Conservation (phyloP, 2,888 invertebrate species). For the Tridacna crocea region DNA sequence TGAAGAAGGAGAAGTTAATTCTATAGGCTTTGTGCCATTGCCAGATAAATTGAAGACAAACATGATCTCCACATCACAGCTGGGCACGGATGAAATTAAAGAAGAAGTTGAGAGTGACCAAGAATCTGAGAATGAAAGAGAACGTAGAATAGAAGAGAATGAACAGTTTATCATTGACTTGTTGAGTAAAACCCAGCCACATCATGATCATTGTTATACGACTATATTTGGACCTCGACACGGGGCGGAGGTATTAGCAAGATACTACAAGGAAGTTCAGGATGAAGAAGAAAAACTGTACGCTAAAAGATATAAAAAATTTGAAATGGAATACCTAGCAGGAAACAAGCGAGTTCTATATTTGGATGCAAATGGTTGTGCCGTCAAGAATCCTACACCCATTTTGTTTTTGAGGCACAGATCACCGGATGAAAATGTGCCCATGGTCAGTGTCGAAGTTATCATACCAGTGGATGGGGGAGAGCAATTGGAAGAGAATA, state of each 20-base stretch:
- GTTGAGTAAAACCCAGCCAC: conserved; percentile 73
- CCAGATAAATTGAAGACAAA: conserved; percentile 33
- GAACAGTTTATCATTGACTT: conserved; percentile 76
- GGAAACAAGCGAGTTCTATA: conserved; percentile 9
- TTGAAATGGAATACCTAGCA: neutral
- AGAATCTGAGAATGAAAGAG: conserved; percentile 67
- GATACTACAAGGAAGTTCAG: conserved; percentile 2
- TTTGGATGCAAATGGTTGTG: conserved; percentile 9
- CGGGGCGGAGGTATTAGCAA: conserved; percentile 13
- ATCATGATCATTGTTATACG: conserved; percentile 80
- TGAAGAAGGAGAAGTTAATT: conserved; percentile 6
- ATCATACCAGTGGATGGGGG: conserved; percentile 49
- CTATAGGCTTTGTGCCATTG: conserved; percentile 42
- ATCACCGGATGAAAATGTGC: conserved; percentile 63
- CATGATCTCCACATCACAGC: conserved; percentile 20
- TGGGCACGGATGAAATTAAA: neutral
- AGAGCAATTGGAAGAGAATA: conserved; percentile 23
- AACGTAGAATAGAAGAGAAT: conserved; percentile 72
- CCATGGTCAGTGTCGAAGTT: conserved; percentile 70
- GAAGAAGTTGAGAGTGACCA: conserved; percentile 12
- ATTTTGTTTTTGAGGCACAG: conserved; percentile 62
- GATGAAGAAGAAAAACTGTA: neutral
- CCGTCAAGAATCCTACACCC: conserved; percentile 50
- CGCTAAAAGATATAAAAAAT: conserved; percentile 9
- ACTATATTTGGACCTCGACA: conserved; percentile 74